A percentile compares a stretch with the other conserved stretches of the same genome.
phyloP scores from a whole-genome alignment of 2,888 invertebrate species.

The Drosophila falleni region DNA sequence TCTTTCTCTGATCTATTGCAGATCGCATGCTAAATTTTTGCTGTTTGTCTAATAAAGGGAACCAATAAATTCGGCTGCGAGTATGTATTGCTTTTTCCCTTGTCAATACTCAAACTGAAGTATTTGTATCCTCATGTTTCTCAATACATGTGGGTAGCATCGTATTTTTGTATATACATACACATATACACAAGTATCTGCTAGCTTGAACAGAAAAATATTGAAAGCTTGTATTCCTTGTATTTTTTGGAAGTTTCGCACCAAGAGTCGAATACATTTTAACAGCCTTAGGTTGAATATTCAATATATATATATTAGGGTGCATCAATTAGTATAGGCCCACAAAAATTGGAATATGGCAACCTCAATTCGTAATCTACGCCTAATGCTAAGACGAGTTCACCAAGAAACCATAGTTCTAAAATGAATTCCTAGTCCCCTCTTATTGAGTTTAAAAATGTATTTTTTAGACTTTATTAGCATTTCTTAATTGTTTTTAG shows the following conservation, averaged over 20 bases:
- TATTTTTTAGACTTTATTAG: no score
- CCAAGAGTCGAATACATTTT: background rate
- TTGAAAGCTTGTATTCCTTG: background rate
- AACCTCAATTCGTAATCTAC: no score
- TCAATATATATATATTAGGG: no score
- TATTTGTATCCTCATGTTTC: slow-evolving; percentile 10
- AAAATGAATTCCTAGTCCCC: no score
- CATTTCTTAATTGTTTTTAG: no score
- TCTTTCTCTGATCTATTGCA: slow-evolving; percentile 64
- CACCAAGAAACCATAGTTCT: no score
- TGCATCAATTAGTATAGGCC: no score
- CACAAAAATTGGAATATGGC: no score
- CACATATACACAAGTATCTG: slow-evolving; percentile 10
- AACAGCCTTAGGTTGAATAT: slow-evolving; percentile 8
- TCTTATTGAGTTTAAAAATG: no score
- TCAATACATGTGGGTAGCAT: slow-evolving; percentile 5
- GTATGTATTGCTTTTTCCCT: slow-evolving; percentile 45
- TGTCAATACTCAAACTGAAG: slow-evolving; percentile 1
- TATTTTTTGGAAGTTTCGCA: background rate
- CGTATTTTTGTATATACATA: slow-evolving; percentile 8
- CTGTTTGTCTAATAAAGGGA: slow-evolving; percentile 55
- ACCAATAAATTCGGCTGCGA: slow-evolving; percentile 35
- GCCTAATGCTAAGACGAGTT: no score
- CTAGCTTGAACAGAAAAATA: slow-evolving; percentile 8
- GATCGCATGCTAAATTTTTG: slow-evolving; percentile 69